phyloP scores from a whole-genome alignment of 2,797 vertebrate species.

The Amphiprion clarkii region DNA sequence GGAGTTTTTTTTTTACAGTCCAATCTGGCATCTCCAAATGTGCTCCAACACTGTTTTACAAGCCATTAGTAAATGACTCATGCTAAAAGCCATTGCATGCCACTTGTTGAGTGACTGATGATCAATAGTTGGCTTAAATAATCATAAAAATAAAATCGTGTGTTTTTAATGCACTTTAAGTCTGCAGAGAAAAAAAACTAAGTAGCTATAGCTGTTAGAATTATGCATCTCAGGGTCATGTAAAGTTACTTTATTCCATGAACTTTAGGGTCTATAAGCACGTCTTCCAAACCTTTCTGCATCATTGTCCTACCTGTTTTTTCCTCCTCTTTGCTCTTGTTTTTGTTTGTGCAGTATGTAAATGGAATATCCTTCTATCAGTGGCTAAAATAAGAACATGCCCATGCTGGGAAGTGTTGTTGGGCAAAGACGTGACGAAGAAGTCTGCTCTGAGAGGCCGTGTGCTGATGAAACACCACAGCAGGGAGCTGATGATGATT shows the following conservation, averaged over 20 bases:
- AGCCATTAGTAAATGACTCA: no score
- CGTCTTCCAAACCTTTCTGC: background rate
- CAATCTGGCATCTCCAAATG: no score
- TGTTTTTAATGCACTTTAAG: no score
- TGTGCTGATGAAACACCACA: constrained; percentile 67
- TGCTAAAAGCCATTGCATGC: no score
- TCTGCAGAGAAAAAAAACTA: no score
- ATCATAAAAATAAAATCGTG: no score
- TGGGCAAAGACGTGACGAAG: constrained; percentile 69
- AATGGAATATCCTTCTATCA: constrained; percentile 54
- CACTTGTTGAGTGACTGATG: no score
- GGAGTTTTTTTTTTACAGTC: no score
- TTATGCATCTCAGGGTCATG: background rate
- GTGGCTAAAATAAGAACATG: constrained; percentile 70
- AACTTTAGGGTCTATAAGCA: background rate
- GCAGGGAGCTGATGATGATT: constrained; percentile 73
- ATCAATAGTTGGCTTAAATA: no score
- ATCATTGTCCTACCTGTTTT: constrained; percentile 8
- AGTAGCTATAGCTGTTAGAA: no score
- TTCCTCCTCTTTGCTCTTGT: constrained; percentile 36
- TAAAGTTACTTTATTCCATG: background rate
- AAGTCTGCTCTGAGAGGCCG: constrained; percentile 55
- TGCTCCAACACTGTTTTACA: no score
- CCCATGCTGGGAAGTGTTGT: constrained; percentile 67
- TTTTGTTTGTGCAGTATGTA: constrained; percentile 65